Conservation (phyloP, 2,888 invertebrate genomes). For the Molorchus minor region DNA sequence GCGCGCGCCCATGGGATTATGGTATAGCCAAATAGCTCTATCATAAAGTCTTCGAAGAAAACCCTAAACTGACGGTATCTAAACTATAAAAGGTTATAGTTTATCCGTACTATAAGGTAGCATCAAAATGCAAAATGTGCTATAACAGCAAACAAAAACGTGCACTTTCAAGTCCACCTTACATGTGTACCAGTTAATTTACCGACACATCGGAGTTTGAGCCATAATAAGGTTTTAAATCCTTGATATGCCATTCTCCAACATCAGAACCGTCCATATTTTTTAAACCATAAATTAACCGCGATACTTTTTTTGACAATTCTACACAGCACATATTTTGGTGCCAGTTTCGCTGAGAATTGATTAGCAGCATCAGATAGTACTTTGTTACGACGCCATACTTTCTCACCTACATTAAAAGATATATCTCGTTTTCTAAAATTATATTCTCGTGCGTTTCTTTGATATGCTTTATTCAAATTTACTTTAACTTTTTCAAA, state of each 20-base stretch:
- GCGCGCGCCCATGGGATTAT: too few relatives aligned
- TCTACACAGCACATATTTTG: background rate
- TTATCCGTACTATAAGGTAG: too few relatives aligned
- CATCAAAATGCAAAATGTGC: too few relatives aligned
- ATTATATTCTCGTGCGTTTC: slow-evolving; percentile 27
- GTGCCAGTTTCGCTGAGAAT: slow-evolving; percentile 29
- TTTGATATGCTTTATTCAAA: slow-evolving; percentile 20
- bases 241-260: slow-evolving; percentile 17
- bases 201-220: background rate
- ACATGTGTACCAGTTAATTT: too few relatives aligned
- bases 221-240: slow-evolving; percentile 14
- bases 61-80: too few relatives aligned
- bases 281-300: background rate
- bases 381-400: slow-evolving; percentile 33
- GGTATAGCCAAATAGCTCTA: too few relatives aligned
- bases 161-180: too few relatives aligned
- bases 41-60: too few relatives aligned
- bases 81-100: too few relatives aligned
- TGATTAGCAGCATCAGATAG: slow-evolving; percentile 21
- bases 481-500: slow-evolving; percentile 15
- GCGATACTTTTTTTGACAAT: too few relatives aligned
- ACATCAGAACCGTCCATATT: background rate
- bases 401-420: slow-evolving; percentile 26
- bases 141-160: too few relatives aligned
- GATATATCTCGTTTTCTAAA: slow-evolving; percentile 22